Conservation (phyloP, 2,797 vertebrate species). For the Coregonus sp. region DNA sequence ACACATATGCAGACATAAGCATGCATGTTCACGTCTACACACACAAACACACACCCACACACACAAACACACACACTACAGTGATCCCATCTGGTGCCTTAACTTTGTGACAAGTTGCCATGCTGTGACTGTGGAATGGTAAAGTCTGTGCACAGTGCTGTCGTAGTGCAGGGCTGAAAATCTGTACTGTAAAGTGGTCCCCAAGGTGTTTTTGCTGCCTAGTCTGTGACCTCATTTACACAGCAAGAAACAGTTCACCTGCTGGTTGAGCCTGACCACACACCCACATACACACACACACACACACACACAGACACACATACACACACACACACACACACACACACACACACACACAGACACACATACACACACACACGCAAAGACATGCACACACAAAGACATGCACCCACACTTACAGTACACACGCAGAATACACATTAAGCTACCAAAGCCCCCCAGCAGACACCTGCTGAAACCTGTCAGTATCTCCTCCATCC, state of each 20-base stretch:
- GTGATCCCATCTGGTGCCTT: constrained; percentile 30
- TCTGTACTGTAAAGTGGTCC: constrained; percentile 36
- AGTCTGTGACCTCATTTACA: constrained; percentile 42
- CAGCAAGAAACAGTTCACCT: neutral
- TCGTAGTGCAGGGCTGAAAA: constrained; percentile 11
- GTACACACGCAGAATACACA: neutral
- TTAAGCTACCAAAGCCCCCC: neutral
- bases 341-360: neutral
- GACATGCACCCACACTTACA: neutral
- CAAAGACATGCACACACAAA: too few relatives aligned
- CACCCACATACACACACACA: constrained; percentile 17
- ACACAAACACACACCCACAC: neutral
- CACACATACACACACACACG: too few relatives aligned
- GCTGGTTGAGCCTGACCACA: constrained; percentile 5
- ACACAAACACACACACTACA: constrained; percentile 9
- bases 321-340: neutral
- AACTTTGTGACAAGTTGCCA: constrained; percentile 16
- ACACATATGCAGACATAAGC: neutral
- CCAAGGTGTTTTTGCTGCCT: constrained; percentile 22
- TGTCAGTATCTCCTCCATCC: constrained; percentile 4
- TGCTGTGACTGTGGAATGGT: constrained; percentile 13
- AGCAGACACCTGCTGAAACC: neutral
- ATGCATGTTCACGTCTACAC: neutral
- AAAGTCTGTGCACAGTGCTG: constrained; percentile 24
- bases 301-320: neutral